phyloP scores from a whole-genome alignment of 2,113 vertebrate genomes.

The Onychostoma macrolepis region DNA sequence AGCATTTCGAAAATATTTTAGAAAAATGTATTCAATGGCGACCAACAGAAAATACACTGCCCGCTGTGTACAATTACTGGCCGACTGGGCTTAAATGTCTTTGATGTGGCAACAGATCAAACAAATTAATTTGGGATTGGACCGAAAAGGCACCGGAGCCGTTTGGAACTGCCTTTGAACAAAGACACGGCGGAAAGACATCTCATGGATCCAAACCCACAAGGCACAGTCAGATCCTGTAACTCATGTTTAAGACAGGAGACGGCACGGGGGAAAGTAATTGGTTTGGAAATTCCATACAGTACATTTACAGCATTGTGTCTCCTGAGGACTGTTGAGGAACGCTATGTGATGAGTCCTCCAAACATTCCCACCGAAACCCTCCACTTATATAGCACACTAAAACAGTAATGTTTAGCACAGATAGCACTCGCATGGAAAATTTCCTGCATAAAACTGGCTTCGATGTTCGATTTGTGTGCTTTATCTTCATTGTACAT shows the following conservation, averaged over 20 bases:
- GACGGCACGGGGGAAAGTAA: slow-evolving; percentile 5
- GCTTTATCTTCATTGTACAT: background rate
- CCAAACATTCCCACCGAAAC: slow-evolving; percentile 20
- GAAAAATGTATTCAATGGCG: no score
- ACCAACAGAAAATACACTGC: background rate
- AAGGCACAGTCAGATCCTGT: slow-evolving; percentile 33
- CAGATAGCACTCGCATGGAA: slow-evolving; percentile 19
- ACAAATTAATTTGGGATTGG: background rate
- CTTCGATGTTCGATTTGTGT: background rate
- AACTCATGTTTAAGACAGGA: slow-evolving; percentile 38
- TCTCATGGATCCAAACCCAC: slow-evolving; percentile 17
- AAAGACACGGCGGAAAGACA: background rate
- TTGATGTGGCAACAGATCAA: slow-evolving; percentile 27
- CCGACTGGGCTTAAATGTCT: slow-evolving; percentile 7
- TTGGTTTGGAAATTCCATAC: slow-evolving; percentile 39
- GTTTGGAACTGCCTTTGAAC: slow-evolving; percentile 29
- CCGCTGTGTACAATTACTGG: slow-evolving; percentile 13
- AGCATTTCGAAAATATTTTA: no score
- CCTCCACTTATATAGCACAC: background rate
- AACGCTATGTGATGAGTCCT: slow-evolving; percentile 26
- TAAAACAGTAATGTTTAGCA: slow-evolving; percentile 28
- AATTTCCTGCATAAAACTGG: background rate
- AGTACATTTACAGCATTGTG: slow-evolving; percentile 36
- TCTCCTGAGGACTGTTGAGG: slow-evolving; percentile 25
- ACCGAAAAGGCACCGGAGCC: slow-evolving; percentile 23